Base-by-base conservation (phyloP, 2,888 invertebrate species). In the Caenorhabditis plicata region DNA sequence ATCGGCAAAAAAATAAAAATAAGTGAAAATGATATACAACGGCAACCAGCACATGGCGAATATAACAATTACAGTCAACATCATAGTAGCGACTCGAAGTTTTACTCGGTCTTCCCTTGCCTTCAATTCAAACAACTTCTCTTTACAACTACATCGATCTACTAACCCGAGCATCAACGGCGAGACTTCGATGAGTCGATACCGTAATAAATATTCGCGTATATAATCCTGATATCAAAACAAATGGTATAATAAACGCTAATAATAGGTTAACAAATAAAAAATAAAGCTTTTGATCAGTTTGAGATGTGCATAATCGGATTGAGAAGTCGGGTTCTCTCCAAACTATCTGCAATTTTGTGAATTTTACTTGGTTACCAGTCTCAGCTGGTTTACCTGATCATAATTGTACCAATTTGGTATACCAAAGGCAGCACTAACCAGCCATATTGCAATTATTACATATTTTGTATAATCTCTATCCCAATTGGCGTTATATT, bases 71-170 rank as follows among this genome's bases (percentile, higher is more conserved):
- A 80, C 80, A 3, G 78, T 77, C 32, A 79, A 60, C 80, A 80
- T 80, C 80, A 80, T 80, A 4, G 76, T 71, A 15, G 80, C 80
- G 2, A 80, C 77, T 13, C 78, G 68, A n/a, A 80, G 54, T 58
- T 78, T 78, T 19, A 75, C 71, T 23, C 80, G 45, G 41, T 80
- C 77, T 40, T 80, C 80, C 17, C 79, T 62, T 22, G 69, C 70
- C 72, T 74, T 57, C 32, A 75, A 64, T 27, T 3, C 13, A 25
- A 4, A 17, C 4, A 19, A 15, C 11, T 9, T 22, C 1, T 23
- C 19, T n/a, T n/a, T n/a, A n/a, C n/a, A 1, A 20, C 1, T 19
- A 25, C 20, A 17, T 17, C 31, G n/a, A 22, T n/a, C 11, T 11
- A 3, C 68, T 53, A 38, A 76, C 78, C 50, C 72, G 60, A 36